A percentile compares a stretch with the other conserved stretches of the same genome.
Conservation (phyloP, 2,113 vertebrate species). For the Gymnocephalus cernua region DNA sequence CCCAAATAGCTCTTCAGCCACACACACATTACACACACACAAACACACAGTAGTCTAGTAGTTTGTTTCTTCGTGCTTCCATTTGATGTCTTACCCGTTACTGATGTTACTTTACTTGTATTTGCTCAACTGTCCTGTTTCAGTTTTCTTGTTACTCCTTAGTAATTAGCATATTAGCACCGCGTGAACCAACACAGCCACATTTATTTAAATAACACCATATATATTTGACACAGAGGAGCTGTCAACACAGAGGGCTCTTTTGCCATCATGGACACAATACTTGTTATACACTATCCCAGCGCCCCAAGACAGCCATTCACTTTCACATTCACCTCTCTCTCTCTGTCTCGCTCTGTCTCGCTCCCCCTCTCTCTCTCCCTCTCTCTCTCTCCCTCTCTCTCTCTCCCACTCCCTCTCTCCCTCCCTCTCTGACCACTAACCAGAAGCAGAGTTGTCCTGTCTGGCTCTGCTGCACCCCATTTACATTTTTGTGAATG, state of each 20-base stretch:
- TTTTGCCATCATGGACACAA: not conserved
- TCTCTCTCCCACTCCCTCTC: not conserved
- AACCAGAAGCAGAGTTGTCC: constrained; percentile 56
- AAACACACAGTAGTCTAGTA: not conserved
- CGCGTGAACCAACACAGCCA: too few relatives aligned
- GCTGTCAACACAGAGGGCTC: too few relatives aligned
- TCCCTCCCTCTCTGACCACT: constrained; percentile 28
- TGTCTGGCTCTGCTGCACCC: constrained; percentile 56
- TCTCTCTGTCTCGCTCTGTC: too few relatives aligned
- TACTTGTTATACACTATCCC: not conserved
- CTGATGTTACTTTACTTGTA: not conserved
- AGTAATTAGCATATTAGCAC: too few relatives aligned
- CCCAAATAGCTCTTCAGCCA: constrained; percentile 18
- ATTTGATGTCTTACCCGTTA: not conserved
- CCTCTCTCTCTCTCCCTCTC: not conserved
- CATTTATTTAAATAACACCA: too few relatives aligned
- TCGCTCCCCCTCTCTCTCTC: too few relatives aligned
- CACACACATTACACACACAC: constrained; percentile 19
- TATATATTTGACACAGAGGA: too few relatives aligned
- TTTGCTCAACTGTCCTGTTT: not conserved
- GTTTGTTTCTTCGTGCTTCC: not conserved
- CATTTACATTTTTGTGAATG: constrained; percentile 75
- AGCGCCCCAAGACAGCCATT: not conserved
- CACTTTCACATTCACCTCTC: not conserved
- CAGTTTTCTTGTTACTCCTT: not conserved